A percentile compares a stretch with the other conserved stretches of the same genome.
These are phyloP conservation scores for Sitta europaea DNA, from an alignment of 2,113 vertebrate genomes.

Conservation along the genomic window DNA sequence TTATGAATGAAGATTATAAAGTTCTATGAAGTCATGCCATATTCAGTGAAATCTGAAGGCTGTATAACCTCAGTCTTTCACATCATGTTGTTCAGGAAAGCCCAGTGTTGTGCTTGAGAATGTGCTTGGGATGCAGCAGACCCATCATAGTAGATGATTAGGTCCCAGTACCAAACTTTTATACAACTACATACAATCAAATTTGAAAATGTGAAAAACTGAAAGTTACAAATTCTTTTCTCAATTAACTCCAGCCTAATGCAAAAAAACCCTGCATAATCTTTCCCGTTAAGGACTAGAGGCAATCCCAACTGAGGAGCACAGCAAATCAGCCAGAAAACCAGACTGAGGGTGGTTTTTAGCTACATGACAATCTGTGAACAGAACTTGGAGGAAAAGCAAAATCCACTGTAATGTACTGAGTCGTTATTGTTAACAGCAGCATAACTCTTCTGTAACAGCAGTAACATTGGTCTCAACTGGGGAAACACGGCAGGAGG, in stretches of 20 bases:
- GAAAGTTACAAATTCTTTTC: not conserved
- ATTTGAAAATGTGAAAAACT: not conserved
- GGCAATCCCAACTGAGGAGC: not conserved
- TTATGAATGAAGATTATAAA: not conserved
- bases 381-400: not conserved
- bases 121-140: not conserved
- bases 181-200: not conserved
- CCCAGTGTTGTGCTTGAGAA: accelerated
- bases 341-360: not conserved
- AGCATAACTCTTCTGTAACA: slow-evolving; percentile 27
- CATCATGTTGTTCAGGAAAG: not conserved
- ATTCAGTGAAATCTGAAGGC: not conserved
- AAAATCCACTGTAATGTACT: not conserved
- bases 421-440: slow-evolving; percentile 31
- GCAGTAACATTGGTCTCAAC: slow-evolving; percentile 41
- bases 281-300: not conserved
- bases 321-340: not conserved
- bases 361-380: not conserved
- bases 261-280: not conserved
- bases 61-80: not conserved
- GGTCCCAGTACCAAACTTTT: not conserved
- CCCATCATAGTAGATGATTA: not conserved
- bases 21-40: not conserved
- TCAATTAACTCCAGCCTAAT: not conserved
- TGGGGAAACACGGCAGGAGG: slow-evolving; percentile 30